A percentile compares a stretch with the other conserved stretches of the same genome.
These are phyloP conservation scores for Pachliopta kotzebuea DNA, from an alignment of 2,888 invertebrate species.

Conservation along the genomic window DNA sequence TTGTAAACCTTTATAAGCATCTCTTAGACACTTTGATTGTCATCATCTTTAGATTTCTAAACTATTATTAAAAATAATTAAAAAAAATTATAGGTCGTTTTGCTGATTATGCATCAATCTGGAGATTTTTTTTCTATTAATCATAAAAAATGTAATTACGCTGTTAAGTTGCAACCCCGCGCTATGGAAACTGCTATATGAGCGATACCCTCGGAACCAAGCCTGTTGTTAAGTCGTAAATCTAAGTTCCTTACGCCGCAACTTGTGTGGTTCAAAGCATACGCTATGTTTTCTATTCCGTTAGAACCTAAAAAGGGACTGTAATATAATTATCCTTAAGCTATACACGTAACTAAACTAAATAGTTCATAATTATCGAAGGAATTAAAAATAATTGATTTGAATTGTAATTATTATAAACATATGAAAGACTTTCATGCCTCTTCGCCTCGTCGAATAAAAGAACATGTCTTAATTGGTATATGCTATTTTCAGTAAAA, in stretches of 20 bases:
- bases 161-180: constrained; percentile 71
- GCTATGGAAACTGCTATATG: constrained; percentile 70
- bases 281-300: constrained; percentile 66
- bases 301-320: constrained; percentile 48
- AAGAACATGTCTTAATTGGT: too few species aligned
- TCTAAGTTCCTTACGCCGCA: constrained; percentile 64
- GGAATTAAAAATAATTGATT: too few species aligned
- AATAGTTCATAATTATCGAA: too few species aligned
- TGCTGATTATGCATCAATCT: not conserved
- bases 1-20: too few species aligned
- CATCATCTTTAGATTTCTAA: too few species aligned
- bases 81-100: not conserved
- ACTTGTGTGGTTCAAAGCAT: constrained; percentile 62
- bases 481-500: too few species aligned
- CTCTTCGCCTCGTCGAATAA: too few species aligned
- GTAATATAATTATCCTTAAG: not conserved
- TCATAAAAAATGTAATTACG: constrained; percentile 44
- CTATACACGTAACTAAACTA: not conserved
- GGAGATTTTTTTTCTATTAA: not conserved
- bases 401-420: too few species aligned
- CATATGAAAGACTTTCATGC: too few species aligned
- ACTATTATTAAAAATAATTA: too few species aligned
- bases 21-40: too few species aligned
- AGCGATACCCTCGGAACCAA: constrained; percentile 71
- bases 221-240: constrained; percentile 64